Percentiles rank a stretch among this genome's conserved stretches.
These are phyloP conservation scores for Capitulum mitella DNA, from an alignment of 2,888 invertebrate species.

Conservation along the genomic window DNA sequence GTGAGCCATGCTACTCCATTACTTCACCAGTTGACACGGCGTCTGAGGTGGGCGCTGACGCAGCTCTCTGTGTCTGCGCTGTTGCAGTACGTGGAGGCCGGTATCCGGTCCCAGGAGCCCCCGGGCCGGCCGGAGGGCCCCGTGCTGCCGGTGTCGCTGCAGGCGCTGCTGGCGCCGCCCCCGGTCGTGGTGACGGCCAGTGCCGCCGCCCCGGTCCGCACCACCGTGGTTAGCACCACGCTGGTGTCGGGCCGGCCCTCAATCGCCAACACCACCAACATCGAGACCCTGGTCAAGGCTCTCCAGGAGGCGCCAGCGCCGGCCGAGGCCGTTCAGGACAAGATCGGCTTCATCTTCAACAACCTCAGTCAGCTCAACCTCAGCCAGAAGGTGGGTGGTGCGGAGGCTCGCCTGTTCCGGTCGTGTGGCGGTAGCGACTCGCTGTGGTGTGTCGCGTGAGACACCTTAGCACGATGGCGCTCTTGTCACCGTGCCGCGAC, in stretches of 20 bases:
- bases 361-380: constrained; percentile 94
- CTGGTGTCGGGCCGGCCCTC: constrained; percentile 57
- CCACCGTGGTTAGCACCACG: too few species aligned
- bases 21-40: too few species aligned
- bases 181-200: constrained; percentile 41
- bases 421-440: too few species aligned
- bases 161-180: constrained; percentile 51
- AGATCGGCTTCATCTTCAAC: constrained; percentile 98
- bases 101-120: constrained; percentile 80
- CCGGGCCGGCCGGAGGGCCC: constrained; percentile 70
- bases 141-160: constrained; percentile 54
- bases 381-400: constrained; percentile 60
- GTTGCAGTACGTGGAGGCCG: constrained; percentile 73
- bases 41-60: too few species aligned
- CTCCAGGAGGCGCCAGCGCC: constrained; percentile 86
- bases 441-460: too few species aligned
- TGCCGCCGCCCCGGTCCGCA: constrained; percentile 11
- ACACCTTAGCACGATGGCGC: too few species aligned
- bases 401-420: too few species aligned
- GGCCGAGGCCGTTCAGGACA: constrained; percentile 89
- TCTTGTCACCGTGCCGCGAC: too few species aligned
- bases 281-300: constrained; percentile 88
- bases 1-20: too few species aligned
- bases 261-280: constrained; percentile 95
- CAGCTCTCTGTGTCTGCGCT: too few species aligned